Evolutionary conservation across 2,888 invertebrate genomes (phyloP), one percentile per base, ranked within the genome.

Genomic region (Meteorus colon): DNA sequence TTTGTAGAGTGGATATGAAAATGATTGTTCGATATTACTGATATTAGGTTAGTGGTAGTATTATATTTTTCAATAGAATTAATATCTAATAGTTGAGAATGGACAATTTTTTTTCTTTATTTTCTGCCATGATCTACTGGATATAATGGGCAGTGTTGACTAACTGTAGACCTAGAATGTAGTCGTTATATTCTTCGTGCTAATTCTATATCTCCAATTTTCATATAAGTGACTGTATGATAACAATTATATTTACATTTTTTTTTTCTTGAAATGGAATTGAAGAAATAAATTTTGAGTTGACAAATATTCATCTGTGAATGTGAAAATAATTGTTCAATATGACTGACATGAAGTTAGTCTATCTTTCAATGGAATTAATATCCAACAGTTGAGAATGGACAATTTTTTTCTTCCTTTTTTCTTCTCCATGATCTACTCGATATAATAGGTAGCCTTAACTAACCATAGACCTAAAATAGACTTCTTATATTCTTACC

Each of bases 371-470:
- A 34, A 34, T 34, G 75, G 84, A 84, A 85, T 85, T 85, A 85
- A 86, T 86, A 82, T 86, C 82, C 85, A 86, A 86, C 86, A 86
- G 84, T 84, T 83, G 78, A 65, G 73, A 67, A 19, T 51, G 79
- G 74, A 77, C 73, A 70, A 79, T 76, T 73, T 67, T 73, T 60
- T 55, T 48, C 66, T 62, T 34, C 55, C 74, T 73, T 67, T 73
- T 60, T 55, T 48, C 66, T 62, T 34, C 55, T 31, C 45, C 4
- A 67, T 70, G 63, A 66, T 63, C 68, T 60, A 48, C 59, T 79
- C 45, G 79, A 81, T 83, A 86, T 84, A 86, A 86, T 85, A 80
- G 48, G 84, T 80, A 80, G 80, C 82, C 85, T 84, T 86, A 86
- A 86, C 85, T 85, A 86, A 86, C 85, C 82, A 84, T 84, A 85